Conservation (phyloP, 2,797 vertebrate genomes). For the Melanotaenia parkinsoni region DNA sequence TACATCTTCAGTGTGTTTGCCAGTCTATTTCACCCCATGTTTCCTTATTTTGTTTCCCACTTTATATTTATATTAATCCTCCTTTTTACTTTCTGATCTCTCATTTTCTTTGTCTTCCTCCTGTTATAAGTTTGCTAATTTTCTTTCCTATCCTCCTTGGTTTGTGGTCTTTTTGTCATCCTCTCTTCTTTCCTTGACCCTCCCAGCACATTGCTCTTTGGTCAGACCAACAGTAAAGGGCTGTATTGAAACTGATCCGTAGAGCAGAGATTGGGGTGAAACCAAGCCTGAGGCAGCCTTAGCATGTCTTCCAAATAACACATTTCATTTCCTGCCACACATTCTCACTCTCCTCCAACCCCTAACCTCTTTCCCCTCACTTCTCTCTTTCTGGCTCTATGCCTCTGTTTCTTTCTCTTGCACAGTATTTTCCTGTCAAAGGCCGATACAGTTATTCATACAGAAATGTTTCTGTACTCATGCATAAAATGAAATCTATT, state of each 20-base stretch:
- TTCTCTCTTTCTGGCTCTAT: conserved; percentile 20
- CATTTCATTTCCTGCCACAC: conserved; percentile 74
- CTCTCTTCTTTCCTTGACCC: conserved; percentile 9
- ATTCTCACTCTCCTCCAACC: conserved; percentile 45
- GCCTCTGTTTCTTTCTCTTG: conserved; percentile 25
- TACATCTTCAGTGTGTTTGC: conserved; percentile 13
- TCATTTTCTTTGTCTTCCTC: not conserved
- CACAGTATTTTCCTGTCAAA: conserved; percentile 64
- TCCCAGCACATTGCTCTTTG: conserved; percentile 56
- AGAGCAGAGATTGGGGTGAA: conserved; percentile 68
- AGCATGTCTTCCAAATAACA: conserved; percentile 62
- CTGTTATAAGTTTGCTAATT: not conserved
- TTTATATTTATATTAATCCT: conserved; percentile 9
- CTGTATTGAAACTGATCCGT: conserved; percentile 69
- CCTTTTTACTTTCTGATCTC: not conserved
- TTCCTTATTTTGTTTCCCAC: not conserved
- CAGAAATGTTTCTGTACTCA: conserved; percentile 67
- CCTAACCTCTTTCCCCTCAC: conserved; percentile 35
- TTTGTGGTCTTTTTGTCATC: not conserved
- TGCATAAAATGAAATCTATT: conserved; percentile 69
- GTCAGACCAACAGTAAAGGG: conserved; percentile 30
- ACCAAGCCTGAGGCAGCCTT: conserved; percentile 51
- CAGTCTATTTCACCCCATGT: not conserved
- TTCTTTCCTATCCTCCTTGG: not conserved
- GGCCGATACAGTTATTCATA: conserved; percentile 69